A percentile compares a stretch with the other conserved stretches of the same genome.
Conservation (phyloP, 2,888 invertebrate species). For the Candidula unifasciata region DNA sequence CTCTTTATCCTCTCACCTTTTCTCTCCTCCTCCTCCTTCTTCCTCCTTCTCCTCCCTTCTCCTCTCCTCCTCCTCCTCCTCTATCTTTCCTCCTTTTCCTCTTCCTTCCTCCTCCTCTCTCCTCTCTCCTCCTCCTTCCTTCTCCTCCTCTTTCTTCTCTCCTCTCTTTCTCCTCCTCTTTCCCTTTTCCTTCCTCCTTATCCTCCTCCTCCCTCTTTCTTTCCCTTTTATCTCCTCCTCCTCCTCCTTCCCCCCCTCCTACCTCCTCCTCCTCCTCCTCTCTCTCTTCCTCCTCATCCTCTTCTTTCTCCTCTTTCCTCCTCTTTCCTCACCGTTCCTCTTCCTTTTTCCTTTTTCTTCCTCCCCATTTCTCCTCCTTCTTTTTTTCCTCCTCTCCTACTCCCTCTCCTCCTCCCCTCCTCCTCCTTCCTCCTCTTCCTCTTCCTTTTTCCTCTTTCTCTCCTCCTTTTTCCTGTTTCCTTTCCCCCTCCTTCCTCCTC, state of each 20-base stretch:
- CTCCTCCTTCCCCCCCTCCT: neutral
- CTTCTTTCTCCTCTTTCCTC: neutral
- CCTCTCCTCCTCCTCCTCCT: neutral
- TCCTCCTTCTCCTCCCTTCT: neutral
- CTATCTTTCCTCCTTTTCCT: neutral
- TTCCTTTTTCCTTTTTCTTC: neutral
- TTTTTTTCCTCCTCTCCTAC: neutral
- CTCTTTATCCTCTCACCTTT: neutral
- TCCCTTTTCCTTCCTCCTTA: neutral
- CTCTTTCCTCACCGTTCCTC: neutral
- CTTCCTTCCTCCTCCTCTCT: neutral
- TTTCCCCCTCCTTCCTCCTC: neutral
- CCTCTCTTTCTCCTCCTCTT: neutral
- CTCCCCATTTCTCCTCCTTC: neutral
- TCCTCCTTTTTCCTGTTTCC: neutral
- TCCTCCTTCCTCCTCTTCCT: neutral
- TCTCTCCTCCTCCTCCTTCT: neutral
- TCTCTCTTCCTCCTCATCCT: neutral
- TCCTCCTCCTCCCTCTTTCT: neutral
- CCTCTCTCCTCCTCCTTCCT: neutral
- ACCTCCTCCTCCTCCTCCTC: neutral
- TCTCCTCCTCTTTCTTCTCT: neutral
- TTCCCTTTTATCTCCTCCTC: neutral
- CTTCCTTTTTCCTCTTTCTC: conserved; percentile 1
- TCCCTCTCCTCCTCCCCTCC: neutral